Percentiles rank a stretch among this genome's conserved stretches.
Conservation (phyloP, 2,113 vertebrate genomes). For the Nycticryphes semicollaris region DNA sequence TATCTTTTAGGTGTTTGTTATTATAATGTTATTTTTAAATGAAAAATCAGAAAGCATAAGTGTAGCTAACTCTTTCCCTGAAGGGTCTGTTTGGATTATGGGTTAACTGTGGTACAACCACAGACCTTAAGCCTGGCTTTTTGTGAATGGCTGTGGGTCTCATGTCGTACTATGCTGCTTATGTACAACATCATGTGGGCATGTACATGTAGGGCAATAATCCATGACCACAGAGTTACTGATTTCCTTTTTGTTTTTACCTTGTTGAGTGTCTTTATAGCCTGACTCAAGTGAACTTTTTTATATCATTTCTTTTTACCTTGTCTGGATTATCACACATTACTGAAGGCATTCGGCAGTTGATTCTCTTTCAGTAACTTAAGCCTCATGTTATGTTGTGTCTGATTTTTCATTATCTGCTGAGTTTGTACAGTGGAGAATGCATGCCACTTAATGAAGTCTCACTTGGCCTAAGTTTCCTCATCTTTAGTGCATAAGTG, state of each 20-base stretch:
- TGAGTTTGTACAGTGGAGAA: background rate
- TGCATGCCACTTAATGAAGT: rapidly evolving
- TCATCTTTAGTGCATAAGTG: background rate
- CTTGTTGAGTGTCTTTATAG: background rate
- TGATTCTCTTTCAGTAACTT: background rate
- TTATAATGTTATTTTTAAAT: background rate
- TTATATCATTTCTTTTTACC: background rate
- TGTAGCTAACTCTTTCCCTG: background rate
- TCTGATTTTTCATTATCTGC: background rate
- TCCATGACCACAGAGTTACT: background rate
- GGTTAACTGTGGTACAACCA: background rate
- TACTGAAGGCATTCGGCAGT: background rate
- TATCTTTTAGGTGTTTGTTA: background rate
- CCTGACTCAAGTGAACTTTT: background rate
- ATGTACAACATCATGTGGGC: background rate
- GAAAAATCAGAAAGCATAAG: background rate
- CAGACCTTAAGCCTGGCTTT: background rate
- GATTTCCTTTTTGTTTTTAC: background rate
- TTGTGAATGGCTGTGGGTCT: background rate
- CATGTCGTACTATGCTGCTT: background rate
- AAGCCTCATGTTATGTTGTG: background rate
- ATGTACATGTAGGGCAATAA: background rate
- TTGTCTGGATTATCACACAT: background rate
- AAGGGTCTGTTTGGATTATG: background rate
- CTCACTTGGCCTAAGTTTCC: background rate